Percentiles rank a stretch among this genome's conserved stretches.
phyloP scores from a whole-genome alignment of 2,797 vertebrate species.

The Spondyliosoma cantharus region DNA sequence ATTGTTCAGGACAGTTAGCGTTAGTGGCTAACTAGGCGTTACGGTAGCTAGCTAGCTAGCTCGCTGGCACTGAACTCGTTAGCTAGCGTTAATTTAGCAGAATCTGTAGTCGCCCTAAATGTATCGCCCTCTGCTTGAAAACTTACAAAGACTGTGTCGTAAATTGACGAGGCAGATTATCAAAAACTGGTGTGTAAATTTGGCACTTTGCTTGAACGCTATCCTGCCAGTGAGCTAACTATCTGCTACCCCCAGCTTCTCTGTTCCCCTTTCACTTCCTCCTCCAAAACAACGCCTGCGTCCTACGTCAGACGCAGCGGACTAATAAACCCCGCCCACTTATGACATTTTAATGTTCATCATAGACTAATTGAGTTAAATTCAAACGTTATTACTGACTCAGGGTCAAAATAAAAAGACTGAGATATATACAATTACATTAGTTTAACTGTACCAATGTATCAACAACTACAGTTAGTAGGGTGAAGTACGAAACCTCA shows the following conservation, averaged over 20 bases:
- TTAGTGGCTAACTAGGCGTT: slow-evolving; percentile 65
- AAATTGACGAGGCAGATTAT: slow-evolving; percentile 6
- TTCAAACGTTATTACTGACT: too few relatives aligned
- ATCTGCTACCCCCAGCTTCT: slow-evolving; percentile 46
- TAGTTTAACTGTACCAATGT: too few relatives aligned
- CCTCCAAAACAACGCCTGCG: slow-evolving; percentile 68
- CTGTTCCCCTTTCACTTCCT: slow-evolving; percentile 83
- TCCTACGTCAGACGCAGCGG: slow-evolving; percentile 62
- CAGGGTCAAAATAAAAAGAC: too few relatives aligned
- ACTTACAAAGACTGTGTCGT: slow-evolving; percentile 3
- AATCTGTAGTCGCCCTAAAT: too few relatives aligned
- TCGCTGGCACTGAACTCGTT: slow-evolving; percentile 45
- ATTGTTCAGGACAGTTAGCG: slow-evolving; percentile 64
- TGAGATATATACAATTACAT: too few relatives aligned
- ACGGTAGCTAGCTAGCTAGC: slow-evolving; percentile 58
- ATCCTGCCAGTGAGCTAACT: slow-evolving; percentile 59
- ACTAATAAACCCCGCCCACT: slow-evolving; percentile 13
- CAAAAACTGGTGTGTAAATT: slow-evolving; percentile 39
- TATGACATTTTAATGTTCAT: not conserved
- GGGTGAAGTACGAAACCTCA: too few relatives aligned
- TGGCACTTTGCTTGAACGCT: slow-evolving; percentile 67
- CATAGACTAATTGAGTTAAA: not conserved
- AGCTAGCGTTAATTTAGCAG: slow-evolving; percentile 45
- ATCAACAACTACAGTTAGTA: too few relatives aligned
- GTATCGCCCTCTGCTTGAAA: not conserved